A percentile compares a stretch with the other conserved stretches of the same genome.
These are phyloP conservation scores for Drosophila arizonae DNA, from an alignment of 1,140 invertebrate species.

Conservation along the genomic window DNA sequence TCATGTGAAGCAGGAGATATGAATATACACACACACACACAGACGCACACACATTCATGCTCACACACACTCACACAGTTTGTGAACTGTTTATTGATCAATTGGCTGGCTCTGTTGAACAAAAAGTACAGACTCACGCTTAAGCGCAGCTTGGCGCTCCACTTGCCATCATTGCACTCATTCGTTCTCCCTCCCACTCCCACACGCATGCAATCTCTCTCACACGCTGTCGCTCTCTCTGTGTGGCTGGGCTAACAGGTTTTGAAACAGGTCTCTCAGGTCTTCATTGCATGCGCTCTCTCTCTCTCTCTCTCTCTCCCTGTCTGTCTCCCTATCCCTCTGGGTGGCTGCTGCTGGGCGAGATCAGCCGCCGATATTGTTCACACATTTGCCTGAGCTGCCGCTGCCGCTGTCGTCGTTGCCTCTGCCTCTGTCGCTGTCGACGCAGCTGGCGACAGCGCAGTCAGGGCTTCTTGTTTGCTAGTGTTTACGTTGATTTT, in stretches of 20 bases:
- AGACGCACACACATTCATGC: neutral
- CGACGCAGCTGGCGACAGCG: slow-evolving; percentile 22
- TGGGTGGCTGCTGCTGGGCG: slow-evolving; percentile 59
- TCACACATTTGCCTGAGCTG: slow-evolving; percentile 74
- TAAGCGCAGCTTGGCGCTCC: slow-evolving; percentile 44
- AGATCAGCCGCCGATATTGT: slow-evolving; percentile 77
- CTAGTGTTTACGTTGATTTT: slow-evolving; percentile 73
- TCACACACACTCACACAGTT: neutral
- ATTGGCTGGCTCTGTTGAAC: slow-evolving; percentile 21
- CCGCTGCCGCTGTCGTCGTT: slow-evolving; percentile 25
- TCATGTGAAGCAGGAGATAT: slow-evolving; percentile 13
- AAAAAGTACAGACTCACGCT: slow-evolving; percentile 47
- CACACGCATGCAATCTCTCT: slow-evolving; percentile 2
- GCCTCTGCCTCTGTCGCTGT: slow-evolving; percentile 5
- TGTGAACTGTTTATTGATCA: slow-evolving; percentile 41
- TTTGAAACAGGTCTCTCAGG: slow-evolving; percentile 75
- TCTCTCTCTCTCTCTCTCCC: slow-evolving; percentile 13
- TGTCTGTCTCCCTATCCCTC: neutral
- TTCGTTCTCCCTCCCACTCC: slow-evolving; percentile 5
- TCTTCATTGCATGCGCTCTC: slow-evolving; percentile 18
- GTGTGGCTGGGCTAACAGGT: slow-evolving; percentile 64
- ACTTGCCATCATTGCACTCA: slow-evolving; percentile 32
- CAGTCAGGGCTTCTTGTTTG: slow-evolving; percentile 43
- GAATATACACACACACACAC: slow-evolving; percentile 12
- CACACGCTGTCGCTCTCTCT: slow-evolving; percentile 27